Base-by-base conservation (phyloP, 2,888 invertebrate species). In the Andricus quercusramuli region DNA sequence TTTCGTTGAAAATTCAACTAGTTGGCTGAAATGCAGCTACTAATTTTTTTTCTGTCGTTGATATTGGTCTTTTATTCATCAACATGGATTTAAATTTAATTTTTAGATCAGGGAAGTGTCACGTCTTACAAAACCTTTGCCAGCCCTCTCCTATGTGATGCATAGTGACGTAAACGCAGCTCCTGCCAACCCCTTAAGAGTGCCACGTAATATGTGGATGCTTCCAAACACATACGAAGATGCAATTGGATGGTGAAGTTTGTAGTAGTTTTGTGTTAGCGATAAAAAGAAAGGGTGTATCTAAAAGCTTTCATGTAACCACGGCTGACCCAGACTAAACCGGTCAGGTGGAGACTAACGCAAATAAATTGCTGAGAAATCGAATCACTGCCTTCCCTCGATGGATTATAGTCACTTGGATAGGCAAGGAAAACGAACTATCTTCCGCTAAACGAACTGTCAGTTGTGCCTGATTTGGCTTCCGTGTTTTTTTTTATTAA, bases 301-400 rank as follows among this genome's bases (percentile, higher is more conserved):
- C 25, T 62, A 62, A 15, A 62, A 41, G 37, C 41, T 78, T 68
- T 74, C 74, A 51, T 78, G 68, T 80, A 83, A 65, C 65, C 29
- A 68, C 70, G 47, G 32, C 66, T 78, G 66, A 78, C 65, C 65
- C 22, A 66, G 44, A 47, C 76, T 79, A 68, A 77, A 62, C 47
- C 68, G 66, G 56, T 56, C 76, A 79, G 68, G 70, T 78, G 76
- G 59, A 77, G 80, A 80, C 78, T 83, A 80, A 83, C 77, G 78
- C 78, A 80, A 83, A 83, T 83, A 82, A 83, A 83, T 81, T 83
- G 83, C 79, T 76, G 79, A 79, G 79, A 83, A 82, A 83, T 83
- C 80, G 79, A 83, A 83, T 83, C 82, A 80, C 80, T 32, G 68
- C 51, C 67, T 80, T 81, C 70, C 70, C 79, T 79, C 51, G 77